Conservation (phyloP, 2,888 invertebrate genomes). For the Pterostichus niger region DNA sequence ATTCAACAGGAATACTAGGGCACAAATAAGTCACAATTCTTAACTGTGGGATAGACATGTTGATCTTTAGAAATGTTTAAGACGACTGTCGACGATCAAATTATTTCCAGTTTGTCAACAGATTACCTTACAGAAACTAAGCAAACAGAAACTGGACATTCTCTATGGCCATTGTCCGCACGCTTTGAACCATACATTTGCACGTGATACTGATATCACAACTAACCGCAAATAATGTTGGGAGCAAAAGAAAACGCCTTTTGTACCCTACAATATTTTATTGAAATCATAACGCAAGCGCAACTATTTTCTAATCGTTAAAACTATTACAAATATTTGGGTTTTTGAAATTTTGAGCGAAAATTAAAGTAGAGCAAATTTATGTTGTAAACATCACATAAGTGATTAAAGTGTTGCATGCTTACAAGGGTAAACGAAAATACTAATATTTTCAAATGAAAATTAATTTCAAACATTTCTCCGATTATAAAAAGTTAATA, state of each 20-base stretch:
- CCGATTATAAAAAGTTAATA: constrained; percentile 15
- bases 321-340: background rate
- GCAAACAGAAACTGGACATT: constrained; percentile 18
- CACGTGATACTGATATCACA: constrained; percentile 53
- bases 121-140: constrained; percentile 52
- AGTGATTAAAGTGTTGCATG: background rate
- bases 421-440: background rate
- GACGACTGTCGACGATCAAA: constrained; percentile 30
- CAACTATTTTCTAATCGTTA: background rate
- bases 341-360: background rate
- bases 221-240: background rate
- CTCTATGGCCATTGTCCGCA: constrained; percentile 52
- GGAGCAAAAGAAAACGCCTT: background rate
- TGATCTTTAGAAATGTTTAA: constrained; percentile 7
- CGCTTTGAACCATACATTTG: constrained; percentile 40
- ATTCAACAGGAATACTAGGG: constrained; percentile 81
- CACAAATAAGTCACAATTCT: constrained; percentile 82
- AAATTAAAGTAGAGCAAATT: background rate
- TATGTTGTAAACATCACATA: background rate
- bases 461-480: constrained; percentile 12
- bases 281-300: constrained; percentile 2
- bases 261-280: background rate
- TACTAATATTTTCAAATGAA: constrained; percentile 5
- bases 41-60: constrained; percentile 73
- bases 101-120: constrained; percentile 12